Percentiles rank a stretch among this genome's conserved stretches.
Conservation (phyloP, 2,113 vertebrate species). For the Chionis minor region DNA sequence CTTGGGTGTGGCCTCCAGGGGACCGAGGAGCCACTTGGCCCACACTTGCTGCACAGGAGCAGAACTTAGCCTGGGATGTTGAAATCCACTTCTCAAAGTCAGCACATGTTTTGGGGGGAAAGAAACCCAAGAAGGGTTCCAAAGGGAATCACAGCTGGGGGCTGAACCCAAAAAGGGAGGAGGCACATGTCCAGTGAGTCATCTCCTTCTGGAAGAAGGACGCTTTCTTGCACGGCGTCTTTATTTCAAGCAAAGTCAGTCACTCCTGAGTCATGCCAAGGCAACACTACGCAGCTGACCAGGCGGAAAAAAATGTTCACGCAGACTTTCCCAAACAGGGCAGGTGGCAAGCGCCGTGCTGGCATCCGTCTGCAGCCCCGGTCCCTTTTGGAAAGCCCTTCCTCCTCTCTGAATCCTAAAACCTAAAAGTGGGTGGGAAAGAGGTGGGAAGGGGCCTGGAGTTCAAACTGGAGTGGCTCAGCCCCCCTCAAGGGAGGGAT, state of each 20-base stretch:
- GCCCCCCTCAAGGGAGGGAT: background rate
- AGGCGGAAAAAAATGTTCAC: background rate
- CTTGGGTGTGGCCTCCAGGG: background rate
- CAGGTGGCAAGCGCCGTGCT: accelerated
- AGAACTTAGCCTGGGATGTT: background rate
- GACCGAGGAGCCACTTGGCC: background rate
- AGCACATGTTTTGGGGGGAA: background rate
- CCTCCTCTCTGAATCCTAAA: background rate
- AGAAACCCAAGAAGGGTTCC: background rate
- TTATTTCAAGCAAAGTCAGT: background rate
- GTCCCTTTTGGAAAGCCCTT: background rate
- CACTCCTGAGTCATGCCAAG: background rate
- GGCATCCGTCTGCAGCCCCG: accelerated
- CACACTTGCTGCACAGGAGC: accelerated
- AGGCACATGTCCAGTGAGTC: background rate
- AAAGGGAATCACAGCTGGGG: background rate
- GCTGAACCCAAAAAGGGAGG: background rate
- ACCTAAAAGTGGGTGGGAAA: accelerated
- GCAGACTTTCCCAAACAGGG: background rate
- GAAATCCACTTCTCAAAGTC: background rate
- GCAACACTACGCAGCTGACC: background rate
- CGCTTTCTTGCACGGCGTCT: background rate
- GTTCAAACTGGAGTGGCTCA: background rate
- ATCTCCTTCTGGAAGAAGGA: background rate
- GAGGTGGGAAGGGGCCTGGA: background rate